Evolutionary conservation across 2,797 vertebrate species (phyloP).

Genomic region (Macropus fuliginosus): DNA sequence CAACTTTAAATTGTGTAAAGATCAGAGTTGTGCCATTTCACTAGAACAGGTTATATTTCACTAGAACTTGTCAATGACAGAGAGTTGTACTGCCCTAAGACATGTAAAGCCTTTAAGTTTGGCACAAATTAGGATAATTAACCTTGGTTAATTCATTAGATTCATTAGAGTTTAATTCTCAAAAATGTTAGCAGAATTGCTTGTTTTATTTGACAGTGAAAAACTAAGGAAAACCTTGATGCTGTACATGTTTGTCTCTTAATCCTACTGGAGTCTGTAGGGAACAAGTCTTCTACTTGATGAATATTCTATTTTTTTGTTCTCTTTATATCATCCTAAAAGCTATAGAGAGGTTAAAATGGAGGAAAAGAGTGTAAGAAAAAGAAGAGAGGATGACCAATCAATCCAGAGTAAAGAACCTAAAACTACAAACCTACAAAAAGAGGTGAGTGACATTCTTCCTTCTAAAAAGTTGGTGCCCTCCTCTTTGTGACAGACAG

Average conservation of each 20-base stretch:
- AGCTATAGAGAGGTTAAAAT: constrained; percentile 63
- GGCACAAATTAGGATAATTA: background rate
- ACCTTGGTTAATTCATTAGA: background rate
- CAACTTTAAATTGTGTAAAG: background rate
- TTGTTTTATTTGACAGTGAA: background rate
- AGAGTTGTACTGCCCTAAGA: background rate
- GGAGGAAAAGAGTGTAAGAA: constrained; percentile 74
- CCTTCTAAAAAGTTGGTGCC: background rate
- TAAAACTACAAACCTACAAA: constrained; percentile 80
- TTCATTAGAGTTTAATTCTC: background rate
- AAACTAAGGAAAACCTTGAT: background rate
- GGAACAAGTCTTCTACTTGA: background rate
- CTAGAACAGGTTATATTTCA: background rate
- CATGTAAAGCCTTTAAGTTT: background rate
- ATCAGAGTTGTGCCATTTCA: background rate
- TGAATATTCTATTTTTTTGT: background rate
- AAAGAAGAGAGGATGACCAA: constrained; percentile 72
- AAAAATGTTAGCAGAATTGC: background rate
- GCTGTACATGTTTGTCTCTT: background rate
- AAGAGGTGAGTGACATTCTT: constrained; percentile 79
- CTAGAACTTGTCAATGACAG: background rate
- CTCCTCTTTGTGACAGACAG: background rate
- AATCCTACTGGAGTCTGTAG: background rate
- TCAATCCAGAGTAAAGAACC: constrained; percentile 63
- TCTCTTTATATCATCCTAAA: constrained; percentile 45